Evolutionary conservation across 2,888 invertebrate genomes (phyloP).

Genomic region (Archips xylosteana): DNA sequence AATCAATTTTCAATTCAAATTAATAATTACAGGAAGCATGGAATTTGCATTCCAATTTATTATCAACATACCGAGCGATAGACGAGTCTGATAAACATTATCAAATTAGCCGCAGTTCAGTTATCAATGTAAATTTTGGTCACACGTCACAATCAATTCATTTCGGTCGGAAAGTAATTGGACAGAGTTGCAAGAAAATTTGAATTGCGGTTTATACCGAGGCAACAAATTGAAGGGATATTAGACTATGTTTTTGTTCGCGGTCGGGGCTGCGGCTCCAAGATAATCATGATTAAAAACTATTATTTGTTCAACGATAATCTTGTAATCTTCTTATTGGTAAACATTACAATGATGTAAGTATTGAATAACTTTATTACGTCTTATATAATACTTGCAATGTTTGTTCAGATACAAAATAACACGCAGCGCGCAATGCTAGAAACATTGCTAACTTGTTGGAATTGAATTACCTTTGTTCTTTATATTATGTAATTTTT

Average conservation of each 20-base stretch:
- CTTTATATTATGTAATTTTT: constrained; percentile 33
- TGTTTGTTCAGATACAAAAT: constrained; percentile 35
- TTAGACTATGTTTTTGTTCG: constrained; percentile 17
- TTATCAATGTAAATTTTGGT: constrained; percentile 23
- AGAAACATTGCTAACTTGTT: constrained; percentile 35
- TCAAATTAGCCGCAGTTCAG: constrained; percentile 11
- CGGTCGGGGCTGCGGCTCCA: constrained; percentile 19
- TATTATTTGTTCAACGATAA: constrained; percentile 28
- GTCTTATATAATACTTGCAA: constrained; percentile 25
- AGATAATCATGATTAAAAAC: constrained; percentile 33
- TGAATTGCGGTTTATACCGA: constrained; percentile 21
- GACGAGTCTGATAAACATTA: constrained; percentile 18
- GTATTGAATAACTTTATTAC: constrained; percentile 40
- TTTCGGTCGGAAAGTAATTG: not conserved
- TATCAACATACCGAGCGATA: constrained; percentile 21
- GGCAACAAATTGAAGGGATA: constrained; percentile 11
- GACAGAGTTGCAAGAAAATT: not conserved
- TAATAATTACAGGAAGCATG: constrained; percentile 4
- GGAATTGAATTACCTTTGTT: constrained; percentile 29
- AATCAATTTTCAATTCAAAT: not conserved
- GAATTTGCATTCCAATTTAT: constrained; percentile 14
- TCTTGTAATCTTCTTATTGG: constrained; percentile 33
- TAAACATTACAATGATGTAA: constrained; percentile 35
- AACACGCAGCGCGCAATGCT: constrained; percentile 14
- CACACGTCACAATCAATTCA: not conserved